Base-by-base conservation (phyloP, 2,888 invertebrate species). In the Polyploca ridens region DNA sequence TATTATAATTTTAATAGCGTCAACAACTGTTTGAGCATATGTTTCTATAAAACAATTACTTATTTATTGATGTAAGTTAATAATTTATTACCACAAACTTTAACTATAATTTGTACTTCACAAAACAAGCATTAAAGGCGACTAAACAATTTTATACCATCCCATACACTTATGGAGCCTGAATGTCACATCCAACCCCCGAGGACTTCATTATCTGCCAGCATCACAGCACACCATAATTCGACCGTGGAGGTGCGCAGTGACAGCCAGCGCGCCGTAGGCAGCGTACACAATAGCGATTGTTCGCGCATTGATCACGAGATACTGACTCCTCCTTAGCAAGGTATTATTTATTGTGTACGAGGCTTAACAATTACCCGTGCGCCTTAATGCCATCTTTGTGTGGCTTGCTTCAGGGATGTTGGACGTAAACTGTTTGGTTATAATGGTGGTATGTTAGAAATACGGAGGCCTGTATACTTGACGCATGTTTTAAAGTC, bases 271-370 rank as follows among this genome's bases (percentile, higher is more conserved):
- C 72, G 76, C 79, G 88, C 90, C 90, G 85, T 84, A 84, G 90
- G 92, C 90, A 83, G 82, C 83, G 69, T 62, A 66, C 82, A 93
- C 91, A 91, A 93, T 91, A 84, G 87, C 86, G 82, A 92, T 92
- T 92, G 92, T 92, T 90, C 89, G 74, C 64, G 72, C 69, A 66
- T 79, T 79, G 87, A 88, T 86, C 86, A 79, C 71, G 75, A 77
- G 87, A 88, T 85, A 79, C 76, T 72, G 75, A 66, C 79, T 79
- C 85, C 85, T 82, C 84, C 84, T 82, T 75, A 76, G 82, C 81
- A 79, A 80, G 81, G 79, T 78, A 82, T 85, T 86, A 87, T 87
- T 88, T 86, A 86, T 86, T 81, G 85, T 84, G 85, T 81, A 79
- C 77, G 73, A 73, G 72, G 68, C 71, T 75, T 71, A 63, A 72